A percentile compares a stretch with the other conserved stretches of the same genome.
Conservation (phyloP, 2,113 vertebrate species). For the Genyomyrus donnyi region DNA sequence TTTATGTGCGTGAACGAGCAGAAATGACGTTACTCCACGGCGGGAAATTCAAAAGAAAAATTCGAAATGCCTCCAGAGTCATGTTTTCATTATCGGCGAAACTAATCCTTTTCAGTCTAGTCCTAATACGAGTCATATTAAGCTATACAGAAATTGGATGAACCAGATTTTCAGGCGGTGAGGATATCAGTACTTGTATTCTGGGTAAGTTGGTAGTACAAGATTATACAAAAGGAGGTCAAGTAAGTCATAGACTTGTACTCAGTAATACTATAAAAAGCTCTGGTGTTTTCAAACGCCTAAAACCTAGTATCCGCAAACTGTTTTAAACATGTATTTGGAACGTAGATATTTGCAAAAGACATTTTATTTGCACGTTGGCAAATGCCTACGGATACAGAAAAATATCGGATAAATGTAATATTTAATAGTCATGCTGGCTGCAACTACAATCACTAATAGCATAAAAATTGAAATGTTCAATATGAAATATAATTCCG, state of each 20-base stretch:
- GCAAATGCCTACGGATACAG: background rate
- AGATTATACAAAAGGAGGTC: background rate
- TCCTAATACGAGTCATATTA: background rate
- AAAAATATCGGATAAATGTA: background rate
- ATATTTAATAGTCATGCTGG: background rate
- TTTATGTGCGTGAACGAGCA: constrained; percentile 33
- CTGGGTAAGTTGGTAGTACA: background rate
- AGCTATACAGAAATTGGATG: background rate
- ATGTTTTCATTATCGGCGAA: background rate
- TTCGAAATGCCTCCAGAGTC: background rate
- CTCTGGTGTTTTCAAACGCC: background rate
- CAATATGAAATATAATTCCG: background rate
- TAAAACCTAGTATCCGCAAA: background rate
- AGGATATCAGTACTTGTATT: background rate
- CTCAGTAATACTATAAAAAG: background rate
- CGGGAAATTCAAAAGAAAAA: constrained; percentile 31
- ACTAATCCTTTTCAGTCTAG: background rate
- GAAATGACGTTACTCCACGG: constrained; percentile 19
- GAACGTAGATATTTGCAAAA: background rate
- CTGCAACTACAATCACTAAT: background rate
- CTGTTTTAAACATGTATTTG: background rate
- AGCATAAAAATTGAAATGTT: background rate
- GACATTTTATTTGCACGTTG: background rate
- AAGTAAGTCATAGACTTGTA: background rate
- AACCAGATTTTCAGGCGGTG: background rate